Evolutionary conservation across 2,888 invertebrate genomes (phyloP).

Genomic region (Stenurella melanura): DNA sequence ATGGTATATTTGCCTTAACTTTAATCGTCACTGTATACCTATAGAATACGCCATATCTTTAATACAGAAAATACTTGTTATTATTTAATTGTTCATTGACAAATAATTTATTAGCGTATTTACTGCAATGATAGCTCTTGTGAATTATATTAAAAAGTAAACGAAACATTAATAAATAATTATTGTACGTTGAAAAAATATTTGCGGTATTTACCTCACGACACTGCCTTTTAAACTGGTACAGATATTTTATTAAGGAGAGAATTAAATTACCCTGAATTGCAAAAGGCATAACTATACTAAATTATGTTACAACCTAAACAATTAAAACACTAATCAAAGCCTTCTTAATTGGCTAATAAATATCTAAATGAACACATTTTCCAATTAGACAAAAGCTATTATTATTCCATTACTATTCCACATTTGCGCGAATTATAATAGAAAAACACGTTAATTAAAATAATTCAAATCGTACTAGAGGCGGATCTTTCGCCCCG

Average conservation of each 20-base stretch:
- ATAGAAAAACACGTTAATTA: slow-evolving; percentile 43
- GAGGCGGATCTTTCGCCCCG: slow-evolving; percentile 37
- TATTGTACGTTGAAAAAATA: too few species aligned
- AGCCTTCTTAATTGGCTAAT: slow-evolving; percentile 56
- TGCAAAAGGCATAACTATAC: not conserved
- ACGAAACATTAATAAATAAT: too few species aligned
- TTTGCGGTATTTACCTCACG: too few species aligned
- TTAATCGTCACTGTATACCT: too few species aligned
- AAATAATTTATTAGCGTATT: too few species aligned
- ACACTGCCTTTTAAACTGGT: too few species aligned
- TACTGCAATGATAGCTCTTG: too few species aligned
- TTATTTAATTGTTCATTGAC: too few species aligned
- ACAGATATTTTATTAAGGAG: not conserved
- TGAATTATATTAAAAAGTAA: too few species aligned
- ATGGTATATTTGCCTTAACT: too few species aligned
- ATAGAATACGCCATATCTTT: too few species aligned
- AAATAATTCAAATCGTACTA: slow-evolving; percentile 41
- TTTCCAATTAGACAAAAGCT: slow-evolving; percentile 55
- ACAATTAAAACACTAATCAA: slow-evolving; percentile 49
- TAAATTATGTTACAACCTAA: not conserved
- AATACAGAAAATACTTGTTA: too few species aligned
- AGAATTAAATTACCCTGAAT: not conserved
- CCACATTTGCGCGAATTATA: slow-evolving; percentile 18
- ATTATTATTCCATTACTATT: slow-evolving; percentile 36
- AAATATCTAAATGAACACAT: slow-evolving; percentile 60